Evolutionary conservation across 2,797 vertebrate genomes (phyloP), one percentile per base, ranked within the genome.

Genomic region (Pempheris klunzingeri): DNA sequence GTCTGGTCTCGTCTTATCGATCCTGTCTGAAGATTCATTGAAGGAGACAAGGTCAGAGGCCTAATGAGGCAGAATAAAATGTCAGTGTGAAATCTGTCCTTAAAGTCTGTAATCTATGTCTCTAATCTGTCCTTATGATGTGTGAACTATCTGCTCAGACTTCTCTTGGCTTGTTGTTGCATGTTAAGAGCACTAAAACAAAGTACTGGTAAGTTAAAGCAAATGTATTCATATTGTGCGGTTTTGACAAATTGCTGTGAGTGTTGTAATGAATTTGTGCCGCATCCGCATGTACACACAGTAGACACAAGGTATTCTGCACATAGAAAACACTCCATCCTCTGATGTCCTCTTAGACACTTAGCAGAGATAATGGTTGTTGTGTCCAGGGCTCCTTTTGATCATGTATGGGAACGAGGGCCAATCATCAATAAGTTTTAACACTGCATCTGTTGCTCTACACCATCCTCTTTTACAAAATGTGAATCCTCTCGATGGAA

Each of bases 1-100:
- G 78, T 80, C 77, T 80, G 41, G 28, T 73, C 77, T 83, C 3
- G 4, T 83, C 39, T n/a, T 86, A 89, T 90, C 8, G 81, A 91
- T 90, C 59, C 24, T 62, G 68, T 83, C 78, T 79, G 67, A 71
- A 30, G 71, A 85, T 74, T 83, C 64, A 78, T 46, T 71, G 65
- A 71, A 63, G 50, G 28, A 88, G 85, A 89, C 78, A 76, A 85
- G 87, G 77, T 83, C 77, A 72, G 65, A 68, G 22, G 60, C 61
- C 46, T 74, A 81, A 77, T 62, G 53, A 74, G 75, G 66, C 64
- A 69, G 66, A 30, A 26, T 68, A 66, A 79, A 88, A 88, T 81
- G 77, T 78, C 75, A 83, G 68, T 17, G 53, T 75, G 73, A 77
- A 63, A 81, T 84, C 49, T 61, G 32, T 49, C 77, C 64, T 72